Percentiles rank a stretch among this genome's conserved stretches.
Conservation (phyloP, 2,113 vertebrate species). For the Notarius quadriscutis region DNA sequence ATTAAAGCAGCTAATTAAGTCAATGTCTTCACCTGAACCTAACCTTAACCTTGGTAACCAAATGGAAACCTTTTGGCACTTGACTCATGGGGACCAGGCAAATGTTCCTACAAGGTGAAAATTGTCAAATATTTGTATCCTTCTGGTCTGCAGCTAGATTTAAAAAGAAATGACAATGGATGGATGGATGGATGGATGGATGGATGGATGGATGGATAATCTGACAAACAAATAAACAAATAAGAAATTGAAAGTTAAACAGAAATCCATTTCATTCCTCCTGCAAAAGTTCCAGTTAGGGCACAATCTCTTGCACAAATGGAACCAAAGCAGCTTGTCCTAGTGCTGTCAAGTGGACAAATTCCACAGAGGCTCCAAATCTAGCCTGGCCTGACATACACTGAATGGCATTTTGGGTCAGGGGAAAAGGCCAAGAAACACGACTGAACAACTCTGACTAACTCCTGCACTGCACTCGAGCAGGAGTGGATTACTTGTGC, state of each 20-base stretch:
- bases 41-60: neutral
- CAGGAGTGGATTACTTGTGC: slow-evolving; percentile 47
- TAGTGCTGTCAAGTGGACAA: slow-evolving; percentile 8
- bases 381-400: slow-evolving; percentile 19
- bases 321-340: slow-evolving; percentile 2
- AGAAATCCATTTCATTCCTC: neutral
- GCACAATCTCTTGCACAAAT: neutral
- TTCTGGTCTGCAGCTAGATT: neutral
- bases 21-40: neutral
- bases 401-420: slow-evolving; percentile 38
- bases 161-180: neutral
- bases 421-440: slow-evolving; percentile 4
- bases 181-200: too few relatives aligned
- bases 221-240: neutral
- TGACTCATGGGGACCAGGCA: too few relatives aligned
- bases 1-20: too few relatives aligned
- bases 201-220: neutral
- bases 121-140: neutral
- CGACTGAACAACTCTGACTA: slow-evolving; percentile 28
- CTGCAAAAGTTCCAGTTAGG: slow-evolving; percentile 16
- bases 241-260: neutral
- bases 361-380: slow-evolving; percentile 2
- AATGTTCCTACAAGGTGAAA: neutral
- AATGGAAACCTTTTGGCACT: too few relatives aligned
- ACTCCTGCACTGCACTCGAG: slow-evolving; percentile 24